Base-by-base conservation (phyloP, 2,113 vertebrate genomes). In the Syrmaticus mikado region DNA sequence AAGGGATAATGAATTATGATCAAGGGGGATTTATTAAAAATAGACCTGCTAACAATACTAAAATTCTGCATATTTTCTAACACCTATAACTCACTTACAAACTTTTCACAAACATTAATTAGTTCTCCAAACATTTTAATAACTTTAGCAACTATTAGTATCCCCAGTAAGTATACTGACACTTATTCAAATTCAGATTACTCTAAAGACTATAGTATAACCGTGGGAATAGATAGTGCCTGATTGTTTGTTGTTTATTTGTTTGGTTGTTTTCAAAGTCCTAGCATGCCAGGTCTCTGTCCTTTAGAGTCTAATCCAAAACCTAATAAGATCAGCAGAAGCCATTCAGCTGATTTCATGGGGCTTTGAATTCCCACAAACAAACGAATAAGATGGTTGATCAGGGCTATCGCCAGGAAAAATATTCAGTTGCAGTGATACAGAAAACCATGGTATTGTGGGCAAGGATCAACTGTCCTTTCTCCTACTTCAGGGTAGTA, bases 1-100 rank as follows among this genome's bases (percentile, higher is more conserved):
- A 65, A 91, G 92, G 94, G 50, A 94, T 94, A 94, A 95, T 87
- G 83, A 92, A 93, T 95, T 94, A 93, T 92, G 90, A 96, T 97
- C 93, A 97, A 96, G 89, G 66, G 65, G 28, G 79, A 73, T 74
- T 92, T 96, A 93, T 95, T 88, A 93, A 96, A 95, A 96, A 95
- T 90, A 96, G 62, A 94, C 83, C 68, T 75, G 80, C 85, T 86
- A 96, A 95, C 74, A 95, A 90, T 90, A 80, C 50, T 90, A 81
- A 90, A 95, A 79, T 87, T 73, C 30, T 67, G 11, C 73, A 38
- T 48, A 57, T 24, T 78, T 81, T 93, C 53, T 50, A 76, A 58
- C 34, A 87, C 34, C 58, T 92, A 92, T 80, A 82, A 74, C 53
- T 79, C 45, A 34, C 62, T 89, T 45, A 60, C 13, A 90, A 91